Percentiles rank a stretch among this genome's conserved stretches.
phyloP scores from a whole-genome alignment of 2,113 vertebrate species.

The Microtus montanus region DNA sequence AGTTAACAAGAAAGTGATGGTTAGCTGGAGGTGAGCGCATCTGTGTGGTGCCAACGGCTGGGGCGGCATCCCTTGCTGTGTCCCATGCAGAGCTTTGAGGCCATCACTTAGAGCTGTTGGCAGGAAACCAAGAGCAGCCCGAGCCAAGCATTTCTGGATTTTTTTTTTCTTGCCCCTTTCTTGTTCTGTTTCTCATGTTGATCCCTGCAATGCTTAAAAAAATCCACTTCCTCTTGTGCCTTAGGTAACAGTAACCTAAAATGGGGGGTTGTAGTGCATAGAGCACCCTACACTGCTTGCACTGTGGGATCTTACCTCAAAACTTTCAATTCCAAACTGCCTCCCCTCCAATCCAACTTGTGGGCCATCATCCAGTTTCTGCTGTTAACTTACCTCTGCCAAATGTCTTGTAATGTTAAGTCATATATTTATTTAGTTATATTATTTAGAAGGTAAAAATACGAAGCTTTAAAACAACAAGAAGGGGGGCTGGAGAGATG shows the following conservation, averaged over 20 bases:
- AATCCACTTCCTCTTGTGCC: conserved; percentile 46
- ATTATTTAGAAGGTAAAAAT: conserved; percentile 48
- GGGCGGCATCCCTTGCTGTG: neutral
- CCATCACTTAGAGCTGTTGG: neutral
- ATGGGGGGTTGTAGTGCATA: neutral
- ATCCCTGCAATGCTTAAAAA: conserved; percentile 12
- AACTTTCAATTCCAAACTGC: neutral
- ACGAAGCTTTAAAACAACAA: neutral
- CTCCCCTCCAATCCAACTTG: neutral
- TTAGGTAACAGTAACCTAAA: conserved; percentile 21
- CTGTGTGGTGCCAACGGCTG: neutral
- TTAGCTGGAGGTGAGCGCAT: conserved; percentile 43
- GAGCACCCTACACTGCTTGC: neutral
- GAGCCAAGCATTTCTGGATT: conserved; percentile 39
- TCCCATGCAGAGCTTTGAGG: conserved; percentile 59
- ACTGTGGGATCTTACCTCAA: neutral
- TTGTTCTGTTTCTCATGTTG: conserved; percentile 46
- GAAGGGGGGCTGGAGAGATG: too few relatives aligned
- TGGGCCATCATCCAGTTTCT: conserved; percentile 53
- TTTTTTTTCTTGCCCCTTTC: neutral
- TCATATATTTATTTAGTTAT: conserved; percentile 33
- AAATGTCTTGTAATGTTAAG: conserved; percentile 49
- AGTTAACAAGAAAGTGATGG: conserved; percentile 55
- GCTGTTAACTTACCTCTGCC: conserved; percentile 34
- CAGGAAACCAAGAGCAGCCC: neutral